Evolutionary conservation across 2,797 vertebrate species (phyloP).

Genomic region (Synaphobranchus kaupii): DNA sequence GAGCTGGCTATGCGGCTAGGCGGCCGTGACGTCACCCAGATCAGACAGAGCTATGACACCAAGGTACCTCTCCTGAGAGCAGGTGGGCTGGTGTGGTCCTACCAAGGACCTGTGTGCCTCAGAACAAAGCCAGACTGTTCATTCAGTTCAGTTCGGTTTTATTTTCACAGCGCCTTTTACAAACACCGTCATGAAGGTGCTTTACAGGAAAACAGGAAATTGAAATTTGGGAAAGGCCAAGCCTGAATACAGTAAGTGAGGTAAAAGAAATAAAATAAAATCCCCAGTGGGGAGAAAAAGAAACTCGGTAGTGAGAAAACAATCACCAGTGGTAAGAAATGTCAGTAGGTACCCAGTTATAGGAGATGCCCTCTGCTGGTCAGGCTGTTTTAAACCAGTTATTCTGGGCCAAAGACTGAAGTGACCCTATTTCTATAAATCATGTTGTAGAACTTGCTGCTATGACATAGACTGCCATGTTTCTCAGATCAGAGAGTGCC

Average conservation of each 20-base stretch:
- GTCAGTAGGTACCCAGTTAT: neutral
- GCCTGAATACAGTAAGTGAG: no score
- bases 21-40: conserved; percentile 77
- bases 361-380: no score
- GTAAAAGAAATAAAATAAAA: no score
- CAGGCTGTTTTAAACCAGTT: neutral
- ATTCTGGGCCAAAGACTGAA: neutral
- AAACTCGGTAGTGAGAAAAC: neutral
- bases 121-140: neutral
- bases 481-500: neutral
- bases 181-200: neutral
- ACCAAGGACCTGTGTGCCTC: neutral
- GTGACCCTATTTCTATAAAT: neutral
- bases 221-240: no score
- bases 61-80: conserved; percentile 73
- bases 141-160: neutral
- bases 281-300: neutral
- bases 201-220: no score
- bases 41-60: conserved; percentile 85
- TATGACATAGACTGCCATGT: neutral
- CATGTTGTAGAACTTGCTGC: neutral
- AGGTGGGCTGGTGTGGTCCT: neutral
- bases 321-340: neutral
- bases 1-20: conserved; percentile 82
- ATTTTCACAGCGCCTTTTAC: neutral